Evolutionary conservation across 2,113 vertebrate genomes (phyloP).

Genomic region (Misgurnus anguillicaudatus): DNA sequence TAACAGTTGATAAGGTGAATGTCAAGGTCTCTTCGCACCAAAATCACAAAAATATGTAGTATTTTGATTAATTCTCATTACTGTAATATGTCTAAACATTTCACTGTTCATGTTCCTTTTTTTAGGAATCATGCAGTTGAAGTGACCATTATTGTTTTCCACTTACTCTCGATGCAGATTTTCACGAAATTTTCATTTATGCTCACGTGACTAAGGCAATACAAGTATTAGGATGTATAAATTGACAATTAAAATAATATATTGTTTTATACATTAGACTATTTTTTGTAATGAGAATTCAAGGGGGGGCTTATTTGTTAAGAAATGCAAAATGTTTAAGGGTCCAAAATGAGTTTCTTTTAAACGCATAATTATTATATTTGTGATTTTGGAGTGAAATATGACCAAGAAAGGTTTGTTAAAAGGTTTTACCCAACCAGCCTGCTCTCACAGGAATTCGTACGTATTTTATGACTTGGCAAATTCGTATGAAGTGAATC

Average conservation of each 20-base stretch:
- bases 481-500: too few species aligned
- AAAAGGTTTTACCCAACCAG: neutral
- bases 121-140: too few species aligned
- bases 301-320: neutral
- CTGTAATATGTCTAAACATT: too few species aligned
- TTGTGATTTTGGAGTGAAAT: slow-evolving; percentile 1
- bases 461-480: too few species aligned
- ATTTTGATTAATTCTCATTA: too few species aligned
- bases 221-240: neutral
- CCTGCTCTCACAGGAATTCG: too few species aligned
- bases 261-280: too few species aligned
- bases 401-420: neutral
- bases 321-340: neutral
- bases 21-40: slow-evolving; percentile 19
- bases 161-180: too few species aligned
- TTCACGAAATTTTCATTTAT: too few species aligned
- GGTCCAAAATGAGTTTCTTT: neutral
- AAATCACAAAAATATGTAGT: neutral
- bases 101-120: too few species aligned
- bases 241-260: too few species aligned
- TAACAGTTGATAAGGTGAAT: neutral
- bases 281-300: neutral
- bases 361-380: neutral
- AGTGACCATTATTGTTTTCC: too few species aligned
- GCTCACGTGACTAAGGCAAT: neutral